Conservation (phyloP, 2,888 invertebrate genomes). For the Strigamia maritima region DNA sequence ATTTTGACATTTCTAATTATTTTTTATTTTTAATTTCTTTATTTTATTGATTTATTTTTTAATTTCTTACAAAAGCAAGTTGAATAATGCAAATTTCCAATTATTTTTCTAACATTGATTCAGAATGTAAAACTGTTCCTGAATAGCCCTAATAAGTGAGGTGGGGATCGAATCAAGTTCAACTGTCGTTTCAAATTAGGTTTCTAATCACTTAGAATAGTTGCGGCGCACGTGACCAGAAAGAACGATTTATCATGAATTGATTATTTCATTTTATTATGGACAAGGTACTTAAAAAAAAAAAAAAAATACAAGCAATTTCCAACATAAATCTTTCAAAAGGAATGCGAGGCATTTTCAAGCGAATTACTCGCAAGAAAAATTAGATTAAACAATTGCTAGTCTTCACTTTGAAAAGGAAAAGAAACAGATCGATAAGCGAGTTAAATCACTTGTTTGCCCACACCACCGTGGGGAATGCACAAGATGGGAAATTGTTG, state of each 20-base stretch:
- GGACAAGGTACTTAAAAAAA: neutral
- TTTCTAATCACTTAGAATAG: neutral
- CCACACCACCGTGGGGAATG: slow-evolving; percentile 18
- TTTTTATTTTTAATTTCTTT: too few species aligned
- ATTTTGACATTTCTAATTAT: too few species aligned
- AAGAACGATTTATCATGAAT: neutral
- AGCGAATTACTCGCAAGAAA: neutral
- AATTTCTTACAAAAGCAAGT: too few species aligned
- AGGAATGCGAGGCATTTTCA: neutral
- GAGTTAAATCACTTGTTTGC: slow-evolving; percentile 9
- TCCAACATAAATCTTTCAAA: neutral
- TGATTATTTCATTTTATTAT: neutral
- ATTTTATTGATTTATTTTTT: too few species aligned
- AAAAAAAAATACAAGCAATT: neutral
- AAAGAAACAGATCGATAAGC: slow-evolving; percentile 12
- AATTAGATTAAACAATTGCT: slow-evolving; percentile 15
- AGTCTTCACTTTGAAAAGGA: neutral
- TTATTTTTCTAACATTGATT: too few species aligned
- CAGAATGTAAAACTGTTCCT: too few species aligned
- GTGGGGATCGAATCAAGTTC: too few species aligned
- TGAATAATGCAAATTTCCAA: too few species aligned
- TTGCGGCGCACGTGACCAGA: neutral
- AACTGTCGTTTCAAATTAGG: neutral
- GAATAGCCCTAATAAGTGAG: too few species aligned
- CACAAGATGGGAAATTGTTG: slow-evolving; percentile 2